Evolutionary conservation across 2,888 invertebrate genomes (phyloP), one percentile per base, ranked within the genome.

Genomic region (Drosophila mimica): DNA sequence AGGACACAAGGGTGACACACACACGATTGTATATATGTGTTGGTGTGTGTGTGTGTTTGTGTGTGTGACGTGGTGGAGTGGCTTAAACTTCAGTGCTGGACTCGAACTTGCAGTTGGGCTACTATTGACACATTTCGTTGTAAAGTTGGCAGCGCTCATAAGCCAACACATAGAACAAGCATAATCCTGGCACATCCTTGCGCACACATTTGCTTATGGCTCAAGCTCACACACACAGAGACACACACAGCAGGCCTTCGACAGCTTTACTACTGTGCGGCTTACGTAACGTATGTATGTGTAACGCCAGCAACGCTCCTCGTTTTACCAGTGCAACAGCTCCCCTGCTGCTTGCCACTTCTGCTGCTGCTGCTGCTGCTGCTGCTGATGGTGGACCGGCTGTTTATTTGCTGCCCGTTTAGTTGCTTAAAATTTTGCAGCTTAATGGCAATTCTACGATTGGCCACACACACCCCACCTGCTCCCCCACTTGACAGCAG

Each of bases 341-440:
- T 25, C 4, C 20, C 20, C 2, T 52, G 11, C 46, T 43, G 38
- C 7, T 13, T 1, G 8, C 8, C 8, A 8, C 17, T 38, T 60
- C 4, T 52, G 7, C 46, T 43, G 34, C 7, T 13, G 20, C 53
- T 48, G 28, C 46, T 33, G 25, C 43, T 56, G n/a, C 51, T 58
- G 17, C 34, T 46, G 13, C 46, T 64, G 13, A 38, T 40, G 62
- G 53, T 64, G 56, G 61, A 63, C 57, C 36, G 65, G 46, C 68
- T 81, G 86, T 81, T 79, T 88, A 86, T 88, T 81, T 82, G 76
- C 74, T 75, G 70, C 74, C 82, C 80, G 86, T 90, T 81, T 76
- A 91, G 90, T 82, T 90, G 88, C 89, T 82, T 89, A 85, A 89
- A 91, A 90, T 79, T 76, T 89, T 83, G 65, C 77, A 85, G 85